A percentile compares a stretch with the other conserved stretches of the same genome.
Conservation (phyloP, 2,888 invertebrate species). For the Hirtodrosophila trivittata region DNA sequence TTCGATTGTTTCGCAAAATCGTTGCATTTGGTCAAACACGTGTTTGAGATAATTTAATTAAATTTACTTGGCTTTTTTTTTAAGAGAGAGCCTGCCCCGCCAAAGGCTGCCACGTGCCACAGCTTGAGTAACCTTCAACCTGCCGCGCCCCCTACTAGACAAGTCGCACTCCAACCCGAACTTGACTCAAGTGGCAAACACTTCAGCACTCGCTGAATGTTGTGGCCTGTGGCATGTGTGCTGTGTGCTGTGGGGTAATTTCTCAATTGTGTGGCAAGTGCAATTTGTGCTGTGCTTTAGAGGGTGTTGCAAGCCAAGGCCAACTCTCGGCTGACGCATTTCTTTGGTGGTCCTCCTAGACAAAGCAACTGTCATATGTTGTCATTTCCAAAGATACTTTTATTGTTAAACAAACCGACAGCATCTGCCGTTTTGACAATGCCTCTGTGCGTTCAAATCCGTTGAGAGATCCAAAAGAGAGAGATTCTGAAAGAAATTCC, state of each 20-base stretch:
- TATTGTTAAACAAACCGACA: slow-evolving; percentile 32
- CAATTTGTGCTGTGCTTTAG: slow-evolving; percentile 24
- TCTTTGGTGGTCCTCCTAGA: slow-evolving; percentile 63
- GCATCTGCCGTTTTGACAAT: slow-evolving; percentile 53
- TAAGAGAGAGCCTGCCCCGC: slow-evolving; percentile 6
- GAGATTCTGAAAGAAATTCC: slow-evolving; percentile 39
- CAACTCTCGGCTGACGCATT: background rate
- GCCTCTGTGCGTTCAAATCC: slow-evolving; percentile 49
- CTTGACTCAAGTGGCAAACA: slow-evolving; percentile 72
- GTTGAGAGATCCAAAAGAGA: slow-evolving; percentile 41
- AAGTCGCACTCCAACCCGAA: slow-evolving; percentile 36
- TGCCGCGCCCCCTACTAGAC: slow-evolving; percentile 4
- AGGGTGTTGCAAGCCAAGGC: slow-evolving; percentile 1
- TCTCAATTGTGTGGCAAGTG: slow-evolving; percentile 56
- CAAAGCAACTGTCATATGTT: slow-evolving; percentile 67
- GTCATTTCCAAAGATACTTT: slow-evolving; percentile 60
- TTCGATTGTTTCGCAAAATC: slow-evolving; percentile 75
- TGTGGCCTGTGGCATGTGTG: background rate
- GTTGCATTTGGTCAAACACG: slow-evolving; percentile 82
- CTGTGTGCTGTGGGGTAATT: too few relatives aligned
- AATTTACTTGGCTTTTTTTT: slow-evolving; percentile 77
- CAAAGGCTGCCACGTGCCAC: slow-evolving; percentile 62
- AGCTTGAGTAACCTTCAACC: slow-evolving; percentile 8
- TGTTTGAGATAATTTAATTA: slow-evolving; percentile 81
- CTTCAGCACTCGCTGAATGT: slow-evolving; percentile 43